Evolutionary conservation across 2,797 vertebrate species (phyloP), one percentile per base, ranked within the genome.

Genomic region (Melanotaenia boesemani): DNA sequence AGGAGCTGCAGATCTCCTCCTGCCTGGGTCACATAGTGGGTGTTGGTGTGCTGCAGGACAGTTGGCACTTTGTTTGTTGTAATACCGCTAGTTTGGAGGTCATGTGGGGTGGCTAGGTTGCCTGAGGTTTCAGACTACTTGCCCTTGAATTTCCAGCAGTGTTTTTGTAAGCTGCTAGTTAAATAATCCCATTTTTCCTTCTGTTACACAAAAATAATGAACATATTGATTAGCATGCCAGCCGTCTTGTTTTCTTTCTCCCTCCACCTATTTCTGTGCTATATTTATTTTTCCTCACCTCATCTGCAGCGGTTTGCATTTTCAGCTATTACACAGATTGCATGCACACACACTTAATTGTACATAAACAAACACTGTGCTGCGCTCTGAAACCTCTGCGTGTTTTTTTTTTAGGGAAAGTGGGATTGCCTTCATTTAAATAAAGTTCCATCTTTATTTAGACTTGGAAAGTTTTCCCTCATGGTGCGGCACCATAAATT

Each of bases 381-480:
- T 10, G 72, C 68, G 46, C 70, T 83, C 30, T 71, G 56, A 79
- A 69, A 12, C 55, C 57, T 72, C 62, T 44, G 8, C 36, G 69
- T 71, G 70, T 70, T 28, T 28, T 32, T 12, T 74, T 41, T 55
- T 20, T 30, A 16, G 48, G 59, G 58, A 68, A 60, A 76, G 78
- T 64, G 58, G 63, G 57, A 63, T 79, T 84, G 36, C 75, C 70
- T 76, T 82, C 63, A 78, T 89, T 90, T 82, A 73, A 83, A 89
- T 88, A 82, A 86, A 59, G 79, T 82, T 82, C 69, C 70, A 22
- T 82, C 73, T 87, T 83, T 79, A 90, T 86, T 89, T 86, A 85
- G 83, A 80, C 34, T 18, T 76, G 82, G 73, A 86, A 85, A 89
- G 71, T 30, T 79, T 82, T 55, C 56, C 72, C 52, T 69, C 9